Base-by-base conservation (phyloP, 2,888 invertebrate species). In the Gisinianus flammeolus region DNA sequence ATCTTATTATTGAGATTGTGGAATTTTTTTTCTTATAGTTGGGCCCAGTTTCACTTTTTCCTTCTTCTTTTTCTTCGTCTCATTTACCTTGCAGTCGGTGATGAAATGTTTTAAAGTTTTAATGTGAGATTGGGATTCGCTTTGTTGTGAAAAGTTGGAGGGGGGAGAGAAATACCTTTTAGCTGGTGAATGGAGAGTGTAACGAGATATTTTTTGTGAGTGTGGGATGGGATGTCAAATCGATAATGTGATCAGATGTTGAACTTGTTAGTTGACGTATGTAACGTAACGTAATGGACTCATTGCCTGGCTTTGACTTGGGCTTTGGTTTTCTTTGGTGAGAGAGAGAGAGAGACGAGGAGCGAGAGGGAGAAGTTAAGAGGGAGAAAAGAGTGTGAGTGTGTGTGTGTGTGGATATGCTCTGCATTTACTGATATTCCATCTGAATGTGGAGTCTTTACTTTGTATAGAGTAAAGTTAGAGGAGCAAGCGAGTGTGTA, bases 231-330 rank as follows among this genome's bases (percentile, higher is more conserved):
- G 78, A 82, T 81, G 81, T 82, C 80, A 78, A 82, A 82, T 83
- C 82, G 81, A 83, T 83, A 82, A 79, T 79, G 81, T 79, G 80
- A 81, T 81, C 81, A 81, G 80, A 81, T 81, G 81, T 79, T 81
- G 77, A 77, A 79, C 77, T 81, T 81, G 81, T 81, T 80, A 80
- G 80, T 80, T 24, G 66, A 24, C 62, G 64, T 56, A 56, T 79
- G 81, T 70, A 71, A 77, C 33, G 81, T 70, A 71, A 77, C 33
- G 72, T 64, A 77, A 71, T 77, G 62, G 71, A 28, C 64, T 28
- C 4, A 24, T 28, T 28, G 16, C 26, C 28, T 16, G 1, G 28
- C 64, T 0, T 12, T 2, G 44, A 44, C 44, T n/a, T n/a, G n/a
- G n/a, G n/a, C n/a, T n/a, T n/a, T n/a, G n/a, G n/a, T n/a, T n/a